phyloP scores from a whole-genome alignment of 2,888 invertebrate species.

The Drosophila crucigera region DNA sequence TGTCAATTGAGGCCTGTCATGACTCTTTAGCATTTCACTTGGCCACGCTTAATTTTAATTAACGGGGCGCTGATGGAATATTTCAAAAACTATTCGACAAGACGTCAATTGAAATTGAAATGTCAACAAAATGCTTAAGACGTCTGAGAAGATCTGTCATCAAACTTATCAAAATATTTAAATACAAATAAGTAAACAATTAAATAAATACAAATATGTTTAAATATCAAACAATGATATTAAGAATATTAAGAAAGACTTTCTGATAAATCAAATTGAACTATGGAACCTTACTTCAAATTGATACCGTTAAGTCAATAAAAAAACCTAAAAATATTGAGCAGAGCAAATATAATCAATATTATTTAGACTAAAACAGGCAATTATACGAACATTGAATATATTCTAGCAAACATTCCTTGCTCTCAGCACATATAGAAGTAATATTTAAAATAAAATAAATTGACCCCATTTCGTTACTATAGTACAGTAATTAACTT shows the following conservation, averaged over 20 bases:
- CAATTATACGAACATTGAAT: too few relatives aligned
- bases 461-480: too few relatives aligned
- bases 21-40: constrained; percentile 47
- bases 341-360: too few relatives aligned
- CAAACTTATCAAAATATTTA: neutral
- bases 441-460: too few relatives aligned
- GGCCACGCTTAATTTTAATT: constrained; percentile 51
- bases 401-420: too few relatives aligned
- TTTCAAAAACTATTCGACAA: constrained; percentile 34
- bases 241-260: too few relatives aligned
- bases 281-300: too few relatives aligned
- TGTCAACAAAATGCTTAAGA: neutral
- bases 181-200: neutral
- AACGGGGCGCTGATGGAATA: constrained; percentile 68
- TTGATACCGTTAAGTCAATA: too few relatives aligned
- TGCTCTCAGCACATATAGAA: too few relatives aligned
- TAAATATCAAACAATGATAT: neutral
- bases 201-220: neutral
- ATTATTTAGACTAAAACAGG: too few relatives aligned
- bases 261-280: too few relatives aligned
- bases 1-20: constrained; percentile 64
- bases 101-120: constrained; percentile 23
- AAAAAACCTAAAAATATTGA: too few relatives aligned
- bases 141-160: neutral
- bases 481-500: neutral